Base-by-base conservation (phyloP, 2,888 invertebrate genomes). In the Octonoba sinensis region DNA sequence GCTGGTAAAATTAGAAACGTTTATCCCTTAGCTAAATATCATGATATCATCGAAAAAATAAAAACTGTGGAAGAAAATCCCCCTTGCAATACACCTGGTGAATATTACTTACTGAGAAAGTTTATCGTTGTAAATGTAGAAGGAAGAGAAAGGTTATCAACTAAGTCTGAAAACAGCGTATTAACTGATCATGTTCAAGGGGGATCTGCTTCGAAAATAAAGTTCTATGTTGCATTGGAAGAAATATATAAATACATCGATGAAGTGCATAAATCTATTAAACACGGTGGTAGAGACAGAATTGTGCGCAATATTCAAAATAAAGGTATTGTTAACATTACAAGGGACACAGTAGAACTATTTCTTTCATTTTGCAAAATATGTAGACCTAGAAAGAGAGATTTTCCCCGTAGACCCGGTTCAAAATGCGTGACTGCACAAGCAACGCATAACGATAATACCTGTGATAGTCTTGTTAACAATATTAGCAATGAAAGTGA, bases 11-110 rank as follows among this genome's bases (percentile, higher is more conserved):
- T 82, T 4, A 49, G 82, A 49, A 82, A 82, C 56, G 82, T 82
- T 20, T 82, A 82, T 72, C 82, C 82, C 12, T 18, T 71, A 56
- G 36, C 71, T 13, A 82, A 82, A 59, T 82, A 82, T 27, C 71
- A 82, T n/a, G 75, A 82, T 54, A 82, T 82, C 8, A 57, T 82
- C 8, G 73, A 82, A 60, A 82, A 82, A 72, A 82, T 82, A 6
- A 82, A 82, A 71, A 54, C 71, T 12, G 76, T 71, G 46, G 75
- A 71, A 54, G 65, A 71, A 67, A 82, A 76, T 69, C 82, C 82
- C 4, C 82, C 82, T 1, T 76, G 75, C 56, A 82, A 82, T 67
- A 69, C 71, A 44, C 82, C 82, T 1, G 82, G 76, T 22, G 82
- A 82, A 49, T 82, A 82, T 62, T 82, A 82, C 47, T 65, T 82